Percentiles rank a stretch among this genome's conserved stretches.
Evolutionary conservation across 2,797 vertebrate genomes (phyloP).

Genomic region (Crenichthys baileyi): DNA sequence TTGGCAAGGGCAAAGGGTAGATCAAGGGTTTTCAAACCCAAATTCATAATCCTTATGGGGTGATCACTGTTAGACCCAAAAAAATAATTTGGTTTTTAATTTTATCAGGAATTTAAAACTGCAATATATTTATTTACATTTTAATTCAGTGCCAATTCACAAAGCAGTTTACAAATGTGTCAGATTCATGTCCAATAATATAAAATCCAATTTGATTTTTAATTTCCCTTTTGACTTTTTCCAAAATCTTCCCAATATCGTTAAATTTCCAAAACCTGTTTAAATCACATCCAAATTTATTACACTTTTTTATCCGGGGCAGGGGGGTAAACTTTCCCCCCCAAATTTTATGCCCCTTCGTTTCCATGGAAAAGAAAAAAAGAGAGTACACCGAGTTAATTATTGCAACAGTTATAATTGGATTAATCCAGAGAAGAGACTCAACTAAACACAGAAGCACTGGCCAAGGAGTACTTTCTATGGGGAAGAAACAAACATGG

Average conservation of each 20-base stretch:
- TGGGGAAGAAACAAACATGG: not conserved
- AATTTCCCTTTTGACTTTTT: too few relatives aligned
- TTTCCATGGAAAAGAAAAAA: not conserved
- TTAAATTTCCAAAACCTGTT: not conserved
- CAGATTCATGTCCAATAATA: not conserved
- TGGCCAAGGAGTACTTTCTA: not conserved
- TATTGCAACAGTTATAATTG: not conserved
- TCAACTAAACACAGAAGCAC: not conserved
- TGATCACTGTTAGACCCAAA: too few relatives aligned
- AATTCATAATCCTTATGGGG: too few relatives aligned
- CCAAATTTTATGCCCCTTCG: too few relatives aligned
- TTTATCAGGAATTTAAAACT: too few relatives aligned
- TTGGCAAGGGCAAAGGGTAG: too few relatives aligned
- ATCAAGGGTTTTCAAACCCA: too few relatives aligned
- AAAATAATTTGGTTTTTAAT: too few relatives aligned
- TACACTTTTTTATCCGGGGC: too few relatives aligned
- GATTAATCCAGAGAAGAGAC: not conserved
- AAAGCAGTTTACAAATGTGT: not conserved
- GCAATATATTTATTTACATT: not conserved
- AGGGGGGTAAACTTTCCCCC: too few relatives aligned
- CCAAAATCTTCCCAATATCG: too few relatives aligned
- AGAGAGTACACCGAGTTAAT: not conserved
- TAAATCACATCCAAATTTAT: too few relatives aligned
- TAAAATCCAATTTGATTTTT: not conserved
- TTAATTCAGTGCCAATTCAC: not conserved